Conservation (phyloP, 2,797 vertebrate genomes). For the Enteromius viviparus region DNA sequence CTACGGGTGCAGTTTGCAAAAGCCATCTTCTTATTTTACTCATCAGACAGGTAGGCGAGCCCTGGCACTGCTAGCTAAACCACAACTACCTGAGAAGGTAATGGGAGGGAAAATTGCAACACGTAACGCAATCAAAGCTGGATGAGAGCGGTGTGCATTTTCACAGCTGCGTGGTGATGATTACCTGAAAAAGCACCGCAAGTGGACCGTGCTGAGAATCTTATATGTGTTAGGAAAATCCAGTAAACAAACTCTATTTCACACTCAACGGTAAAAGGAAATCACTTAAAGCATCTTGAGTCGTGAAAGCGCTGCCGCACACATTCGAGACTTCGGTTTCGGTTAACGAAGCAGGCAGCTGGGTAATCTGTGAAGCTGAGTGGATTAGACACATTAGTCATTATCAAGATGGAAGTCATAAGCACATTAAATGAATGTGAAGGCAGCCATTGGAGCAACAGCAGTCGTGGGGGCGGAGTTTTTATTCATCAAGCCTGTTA, state of each 20-base stretch:
- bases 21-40: slow-evolving; percentile 64
- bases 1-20: slow-evolving; percentile 61
- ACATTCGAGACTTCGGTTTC: neutral
- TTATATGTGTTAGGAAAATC: slow-evolving; percentile 1
- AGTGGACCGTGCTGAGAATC: slow-evolving; percentile 26
- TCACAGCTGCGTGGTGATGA: slow-evolving; percentile 42
- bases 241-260: slow-evolving; percentile 2
- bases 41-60: slow-evolving; percentile 35
- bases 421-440: slow-evolving; percentile 37
- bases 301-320: neutral
- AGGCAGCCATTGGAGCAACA: slow-evolving; percentile 11
- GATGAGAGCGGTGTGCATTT: slow-evolving; percentile 36
- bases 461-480: slow-evolving; percentile 12
- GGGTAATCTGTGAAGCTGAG: slow-evolving; percentile 20
- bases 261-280: slow-evolving; percentile 1
- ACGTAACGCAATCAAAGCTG: slow-evolving; percentile 46
- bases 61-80: slow-evolving; percentile 22
- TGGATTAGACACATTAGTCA: slow-evolving; percentile 43
- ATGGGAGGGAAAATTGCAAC: slow-evolving; percentile 53
- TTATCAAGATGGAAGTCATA: slow-evolving; percentile 33
- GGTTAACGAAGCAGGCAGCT: neutral
- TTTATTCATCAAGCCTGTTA: slow-evolving; percentile 35
- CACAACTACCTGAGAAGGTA: slow-evolving; percentile 37
- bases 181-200: slow-evolving; percentile 27
- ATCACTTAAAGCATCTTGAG: slow-evolving; percentile 4